phyloP scores from a whole-genome alignment of 2,888 invertebrate genomes.

The Mongoloraphidia duomilia region DNA sequence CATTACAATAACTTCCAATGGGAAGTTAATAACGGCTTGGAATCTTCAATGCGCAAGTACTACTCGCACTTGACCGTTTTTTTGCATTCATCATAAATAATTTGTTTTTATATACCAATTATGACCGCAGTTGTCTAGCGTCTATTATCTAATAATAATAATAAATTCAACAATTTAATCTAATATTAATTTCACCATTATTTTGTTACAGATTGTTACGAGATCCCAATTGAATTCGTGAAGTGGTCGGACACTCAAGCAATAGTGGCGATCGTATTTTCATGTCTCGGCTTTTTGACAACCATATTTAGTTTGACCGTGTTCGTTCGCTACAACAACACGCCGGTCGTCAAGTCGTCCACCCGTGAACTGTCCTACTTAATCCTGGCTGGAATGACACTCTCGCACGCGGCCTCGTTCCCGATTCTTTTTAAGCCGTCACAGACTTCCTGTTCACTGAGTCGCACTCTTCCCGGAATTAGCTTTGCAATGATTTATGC shows the following conservation, averaged over 20 bases:
- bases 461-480: conserved; percentile 39
- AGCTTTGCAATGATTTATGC: conserved; percentile 62
- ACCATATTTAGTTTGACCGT: conserved; percentile 44
- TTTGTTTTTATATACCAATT: no score
- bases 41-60: no score
- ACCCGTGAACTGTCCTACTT: conserved; percentile 53
- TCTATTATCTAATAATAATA: no score
- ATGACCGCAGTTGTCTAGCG: no score
- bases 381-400: conserved; percentile 44
- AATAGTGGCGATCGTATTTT: conserved; percentile 42
- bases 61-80: no score
- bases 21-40: no score
- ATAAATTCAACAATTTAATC: no score
- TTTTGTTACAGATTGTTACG: conserved; percentile 35
- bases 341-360: conserved; percentile 62
- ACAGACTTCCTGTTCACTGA: conserved; percentile 37
- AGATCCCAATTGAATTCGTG: conserved; percentile 44
- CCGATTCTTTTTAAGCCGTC: conserved; percentile 49
- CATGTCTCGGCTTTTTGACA: conserved; percentile 44
- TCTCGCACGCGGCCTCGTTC: conserved; percentile 45
- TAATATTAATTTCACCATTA: background rate
- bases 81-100: no score
- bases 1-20: no score
- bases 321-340: conserved; percentile 52
- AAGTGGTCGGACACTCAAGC: conserved; percentile 47